Conservation (phyloP, 2,888 invertebrate genomes). For the Orthosia cruda region DNA sequence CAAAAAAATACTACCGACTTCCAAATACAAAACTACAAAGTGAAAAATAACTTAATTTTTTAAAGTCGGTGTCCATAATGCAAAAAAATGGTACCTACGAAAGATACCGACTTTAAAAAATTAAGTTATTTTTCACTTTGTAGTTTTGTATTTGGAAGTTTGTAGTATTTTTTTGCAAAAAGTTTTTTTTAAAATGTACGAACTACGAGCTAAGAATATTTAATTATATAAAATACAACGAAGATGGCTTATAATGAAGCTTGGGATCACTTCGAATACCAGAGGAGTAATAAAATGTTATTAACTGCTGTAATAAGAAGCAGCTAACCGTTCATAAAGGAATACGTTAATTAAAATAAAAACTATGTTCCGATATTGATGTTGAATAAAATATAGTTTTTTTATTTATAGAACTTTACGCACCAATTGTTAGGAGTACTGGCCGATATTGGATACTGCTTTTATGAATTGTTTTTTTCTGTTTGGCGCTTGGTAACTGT, state of each 20-base stretch:
- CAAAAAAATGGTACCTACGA: too few species aligned
- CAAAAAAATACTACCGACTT: too few species aligned
- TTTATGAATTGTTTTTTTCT: neutral
- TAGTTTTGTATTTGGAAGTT: too few species aligned
- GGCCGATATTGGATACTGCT: neutral
- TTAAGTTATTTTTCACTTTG: too few species aligned
- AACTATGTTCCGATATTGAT: conserved; percentile 24
- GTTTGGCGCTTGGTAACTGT: conserved; percentile 2
- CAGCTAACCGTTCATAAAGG: conserved; percentile 26
- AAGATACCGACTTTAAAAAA: too few species aligned
- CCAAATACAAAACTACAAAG: too few species aligned
- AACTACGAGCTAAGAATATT: conserved; percentile 55
- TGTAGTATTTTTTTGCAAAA: too few species aligned
- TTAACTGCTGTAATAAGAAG: conserved; percentile 39
- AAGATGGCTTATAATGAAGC: conserved; percentile 52
- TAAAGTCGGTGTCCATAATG: too few species aligned
- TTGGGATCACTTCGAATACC: conserved; percentile 38
- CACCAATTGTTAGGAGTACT: conserved; percentile 4
- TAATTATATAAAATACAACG: conserved; percentile 56
- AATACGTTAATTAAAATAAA: conserved; percentile 41
- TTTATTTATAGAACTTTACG: conserved; percentile 17
- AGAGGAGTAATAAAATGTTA: conserved; percentile 47
- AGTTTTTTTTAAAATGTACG: conserved; percentile 44
- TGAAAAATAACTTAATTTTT: too few species aligned
- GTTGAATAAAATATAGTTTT: conserved; percentile 11